These are phyloP conservation scores for Hoplias malabaricus DNA, from an alignment of 2,113 vertebrate genomes.

Conservation along the genomic window DNA sequence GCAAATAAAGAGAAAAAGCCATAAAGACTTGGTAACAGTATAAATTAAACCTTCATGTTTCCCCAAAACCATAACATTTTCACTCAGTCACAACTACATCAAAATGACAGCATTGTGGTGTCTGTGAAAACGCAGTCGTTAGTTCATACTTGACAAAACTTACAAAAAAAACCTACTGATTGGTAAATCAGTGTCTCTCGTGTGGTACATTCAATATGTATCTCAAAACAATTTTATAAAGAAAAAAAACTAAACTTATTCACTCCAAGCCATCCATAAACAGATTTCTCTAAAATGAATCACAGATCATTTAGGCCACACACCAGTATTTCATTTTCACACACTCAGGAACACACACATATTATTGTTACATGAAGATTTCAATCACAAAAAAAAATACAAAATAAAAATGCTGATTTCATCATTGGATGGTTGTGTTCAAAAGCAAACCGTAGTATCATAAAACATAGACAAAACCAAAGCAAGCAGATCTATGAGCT, in stretches of 20 bases:
- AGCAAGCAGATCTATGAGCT: background rate
- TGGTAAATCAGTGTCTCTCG: constrained; percentile 25
- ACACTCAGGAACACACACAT: background rate
- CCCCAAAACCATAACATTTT: background rate
- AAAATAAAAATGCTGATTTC: background rate
- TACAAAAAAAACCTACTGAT: constrained; percentile 22
- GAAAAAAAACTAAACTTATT: constrained; percentile 24
- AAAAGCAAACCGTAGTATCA: constrained; percentile 19
- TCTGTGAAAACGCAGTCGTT: constrained; percentile 14
- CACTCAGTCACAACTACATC: constrained; percentile 13
- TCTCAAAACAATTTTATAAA: constrained; percentile 40
- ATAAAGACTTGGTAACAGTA: constrained; percentile 5
- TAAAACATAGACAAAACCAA: constrained; percentile 7
- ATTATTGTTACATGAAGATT: background rate
- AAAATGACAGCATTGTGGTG: constrained; percentile 23
- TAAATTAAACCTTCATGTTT: constrained; percentile 26
- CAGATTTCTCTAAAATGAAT: background rate
- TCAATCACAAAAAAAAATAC: background rate
- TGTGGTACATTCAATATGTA: constrained; percentile 26
- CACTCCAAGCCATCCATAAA: constrained; percentile 15
- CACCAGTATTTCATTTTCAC: constrained; percentile 1
- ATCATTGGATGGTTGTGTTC: background rate
- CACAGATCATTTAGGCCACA: background rate
- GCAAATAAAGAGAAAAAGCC: constrained; percentile 37
- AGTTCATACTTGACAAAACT: constrained; percentile 18